Conservation (phyloP, 1,140 invertebrate genomes). For the Aphelenchoides besseyi region DNA sequence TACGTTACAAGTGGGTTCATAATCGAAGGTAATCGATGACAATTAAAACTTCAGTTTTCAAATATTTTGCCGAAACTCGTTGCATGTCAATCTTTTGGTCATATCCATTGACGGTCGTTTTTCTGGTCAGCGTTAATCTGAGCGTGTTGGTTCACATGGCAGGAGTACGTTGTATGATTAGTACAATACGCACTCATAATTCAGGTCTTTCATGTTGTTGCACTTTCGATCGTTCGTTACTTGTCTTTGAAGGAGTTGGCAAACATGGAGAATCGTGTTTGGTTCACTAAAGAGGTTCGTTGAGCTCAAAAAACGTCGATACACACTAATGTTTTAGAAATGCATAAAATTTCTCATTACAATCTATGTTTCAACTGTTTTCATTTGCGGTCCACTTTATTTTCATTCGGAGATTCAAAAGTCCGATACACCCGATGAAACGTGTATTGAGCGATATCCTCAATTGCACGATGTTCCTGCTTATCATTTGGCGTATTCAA, state of each 20-base stretch:
- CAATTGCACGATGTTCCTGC: not conserved
- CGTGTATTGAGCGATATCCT: constrained; percentile 9
- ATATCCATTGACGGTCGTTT: constrained; percentile 42
- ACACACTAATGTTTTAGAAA: constrained; percentile 37
- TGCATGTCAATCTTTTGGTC: constrained; percentile 47
- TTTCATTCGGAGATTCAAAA: constrained; percentile 46
- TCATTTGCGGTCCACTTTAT: constrained; percentile 50
- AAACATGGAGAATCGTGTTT: constrained; percentile 21
- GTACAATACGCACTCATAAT: constrained; percentile 48
- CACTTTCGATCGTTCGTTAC: constrained; percentile 52
- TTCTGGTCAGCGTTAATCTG: constrained; percentile 50
- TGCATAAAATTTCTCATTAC: constrained; percentile 32
- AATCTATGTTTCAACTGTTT: constrained; percentile 49
- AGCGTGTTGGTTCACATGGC: constrained; percentile 53
- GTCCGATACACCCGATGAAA: constrained; percentile 19
- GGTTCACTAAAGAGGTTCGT: constrained; percentile 52
- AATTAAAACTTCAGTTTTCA: too few species aligned
- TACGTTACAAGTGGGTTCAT: too few species aligned
- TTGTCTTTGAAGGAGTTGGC: constrained; percentile 40
- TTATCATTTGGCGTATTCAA: constrained; percentile 23
- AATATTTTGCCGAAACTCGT: constrained; percentile 43
- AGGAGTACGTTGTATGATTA: constrained; percentile 52
- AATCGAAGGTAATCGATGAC: too few species aligned
- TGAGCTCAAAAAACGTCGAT: too few species aligned
- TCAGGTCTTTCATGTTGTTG: constrained; percentile 53